These are phyloP conservation scores for Temnothorax unifasciatus DNA, from an alignment of 2,888 invertebrate genomes.

Conservation along the genomic window DNA sequence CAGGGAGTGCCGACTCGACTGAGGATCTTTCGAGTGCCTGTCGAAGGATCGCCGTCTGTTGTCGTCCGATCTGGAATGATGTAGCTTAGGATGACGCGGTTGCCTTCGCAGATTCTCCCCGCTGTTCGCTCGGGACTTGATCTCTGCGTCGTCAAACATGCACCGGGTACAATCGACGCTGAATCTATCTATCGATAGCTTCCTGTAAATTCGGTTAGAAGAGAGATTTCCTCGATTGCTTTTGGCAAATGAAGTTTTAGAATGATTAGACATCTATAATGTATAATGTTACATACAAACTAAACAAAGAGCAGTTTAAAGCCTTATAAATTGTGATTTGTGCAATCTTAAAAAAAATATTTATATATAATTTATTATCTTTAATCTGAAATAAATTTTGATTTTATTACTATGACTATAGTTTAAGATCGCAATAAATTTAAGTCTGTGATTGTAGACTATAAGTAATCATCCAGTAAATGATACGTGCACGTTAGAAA, in stretches of 20 bases:
- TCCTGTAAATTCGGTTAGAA: constrained; percentile 69
- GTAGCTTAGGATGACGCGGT: constrained; percentile 80
- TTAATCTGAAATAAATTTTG: background rate
- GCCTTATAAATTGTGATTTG: background rate
- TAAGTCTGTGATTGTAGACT: background rate
- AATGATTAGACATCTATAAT: background rate
- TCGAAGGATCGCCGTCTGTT: constrained; percentile 83
- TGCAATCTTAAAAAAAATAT: background rate
- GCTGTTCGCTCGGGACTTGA: constrained; percentile 80
- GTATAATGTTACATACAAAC: background rate
- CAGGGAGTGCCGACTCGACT: constrained; percentile 79
- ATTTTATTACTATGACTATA: background rate
- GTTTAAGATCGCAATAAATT: background rate
- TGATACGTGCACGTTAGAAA: background rate
- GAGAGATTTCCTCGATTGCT: background rate
- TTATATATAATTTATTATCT: background rate
- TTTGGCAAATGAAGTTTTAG: background rate
- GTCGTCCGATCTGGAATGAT: constrained; percentile 84
- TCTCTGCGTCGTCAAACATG: constrained; percentile 79
- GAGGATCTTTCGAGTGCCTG: constrained; percentile 80
- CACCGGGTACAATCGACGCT: constrained; percentile 79
- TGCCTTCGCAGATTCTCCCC: constrained; percentile 81
- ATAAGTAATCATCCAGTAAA: background rate
- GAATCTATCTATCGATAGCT: constrained; percentile 80
- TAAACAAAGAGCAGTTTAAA: background rate